phyloP scores from a whole-genome alignment of 2,888 invertebrate species.

The Stenotaenia linearis region DNA sequence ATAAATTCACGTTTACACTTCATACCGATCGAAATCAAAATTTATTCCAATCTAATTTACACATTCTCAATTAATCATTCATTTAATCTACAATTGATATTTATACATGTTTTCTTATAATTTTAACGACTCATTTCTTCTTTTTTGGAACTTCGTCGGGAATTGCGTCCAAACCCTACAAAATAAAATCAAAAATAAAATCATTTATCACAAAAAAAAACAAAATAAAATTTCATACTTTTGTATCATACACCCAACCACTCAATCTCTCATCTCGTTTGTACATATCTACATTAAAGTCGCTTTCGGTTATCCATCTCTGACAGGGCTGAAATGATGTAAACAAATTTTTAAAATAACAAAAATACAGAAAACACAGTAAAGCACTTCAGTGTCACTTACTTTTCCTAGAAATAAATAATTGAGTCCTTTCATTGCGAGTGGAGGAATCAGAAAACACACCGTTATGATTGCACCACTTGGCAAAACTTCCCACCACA shows the following conservation, averaged over 20 bases:
- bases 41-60: too few species aligned
- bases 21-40: too few species aligned
- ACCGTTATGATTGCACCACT: background rate
- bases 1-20: too few species aligned
- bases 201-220: background rate
- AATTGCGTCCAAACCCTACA: background rate
- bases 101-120: too few species aligned
- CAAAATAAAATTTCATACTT: background rate
- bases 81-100: too few species aligned
- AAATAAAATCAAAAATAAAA: background rate
- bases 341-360: too few species aligned
- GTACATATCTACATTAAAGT: background rate
- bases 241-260: background rate
- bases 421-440: background rate
- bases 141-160: background rate
- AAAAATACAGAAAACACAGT: too few species aligned
- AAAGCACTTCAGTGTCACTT: too few species aligned
- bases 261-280: background rate
- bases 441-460: background rate
- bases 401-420: background rate
- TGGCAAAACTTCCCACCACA: conserved; percentile 32
- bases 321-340: background rate
- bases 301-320: background rate
- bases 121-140: too few species aligned
- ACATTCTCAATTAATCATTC: too few species aligned